Evolutionary conservation across 2,113 vertebrate genomes (phyloP).

Genomic region (Lophius piscatorius): DNA sequence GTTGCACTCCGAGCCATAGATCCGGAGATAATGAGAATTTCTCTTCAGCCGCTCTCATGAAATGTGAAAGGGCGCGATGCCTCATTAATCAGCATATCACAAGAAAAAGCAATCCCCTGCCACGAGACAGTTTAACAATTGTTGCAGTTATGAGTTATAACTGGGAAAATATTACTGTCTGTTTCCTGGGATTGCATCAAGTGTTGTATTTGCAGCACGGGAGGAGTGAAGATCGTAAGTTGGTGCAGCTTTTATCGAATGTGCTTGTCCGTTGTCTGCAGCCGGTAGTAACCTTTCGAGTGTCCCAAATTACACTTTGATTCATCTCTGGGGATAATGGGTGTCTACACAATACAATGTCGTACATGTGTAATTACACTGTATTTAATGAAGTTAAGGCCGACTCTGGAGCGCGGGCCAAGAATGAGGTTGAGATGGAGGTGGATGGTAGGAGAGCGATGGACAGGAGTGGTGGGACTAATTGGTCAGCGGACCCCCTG

Average conservation of each 20-base stretch:
- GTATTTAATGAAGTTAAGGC: not conserved
- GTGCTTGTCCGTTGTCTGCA: slow-evolving; percentile 24
- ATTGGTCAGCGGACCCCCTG: slow-evolving; percentile 14
- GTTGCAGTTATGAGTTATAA: slow-evolving; percentile 53
- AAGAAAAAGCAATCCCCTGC: slow-evolving; percentile 72
- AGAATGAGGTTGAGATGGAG: not conserved
- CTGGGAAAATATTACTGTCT: slow-evolving; percentile 46
- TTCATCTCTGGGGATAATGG: slow-evolving; percentile 8
- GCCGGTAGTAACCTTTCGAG: slow-evolving; percentile 17
- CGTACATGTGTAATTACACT: too few species aligned
- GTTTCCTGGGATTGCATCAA: slow-evolving; percentile 75
- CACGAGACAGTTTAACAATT: slow-evolving; percentile 61
- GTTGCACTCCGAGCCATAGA: slow-evolving; percentile 38
- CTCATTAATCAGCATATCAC: slow-evolving; percentile 75
- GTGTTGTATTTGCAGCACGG: slow-evolving; percentile 45
- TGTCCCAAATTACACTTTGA: not conserved
- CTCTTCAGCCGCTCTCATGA: slow-evolving; percentile 44
- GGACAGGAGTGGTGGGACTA: not conserved
- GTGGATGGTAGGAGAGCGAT: not conserved
- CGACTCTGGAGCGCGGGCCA: not conserved
- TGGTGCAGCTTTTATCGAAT: slow-evolving; percentile 44
- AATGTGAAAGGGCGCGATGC: slow-evolving; percentile 66
- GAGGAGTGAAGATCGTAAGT: slow-evolving; percentile 18
- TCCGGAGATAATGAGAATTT: slow-evolving; percentile 63
- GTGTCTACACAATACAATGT: not conserved